Evolutionary conservation across 1,140 invertebrate genomes (phyloP), one percentile per base, ranked within the genome.

Genomic region (Drosophila ogumai): DNA sequence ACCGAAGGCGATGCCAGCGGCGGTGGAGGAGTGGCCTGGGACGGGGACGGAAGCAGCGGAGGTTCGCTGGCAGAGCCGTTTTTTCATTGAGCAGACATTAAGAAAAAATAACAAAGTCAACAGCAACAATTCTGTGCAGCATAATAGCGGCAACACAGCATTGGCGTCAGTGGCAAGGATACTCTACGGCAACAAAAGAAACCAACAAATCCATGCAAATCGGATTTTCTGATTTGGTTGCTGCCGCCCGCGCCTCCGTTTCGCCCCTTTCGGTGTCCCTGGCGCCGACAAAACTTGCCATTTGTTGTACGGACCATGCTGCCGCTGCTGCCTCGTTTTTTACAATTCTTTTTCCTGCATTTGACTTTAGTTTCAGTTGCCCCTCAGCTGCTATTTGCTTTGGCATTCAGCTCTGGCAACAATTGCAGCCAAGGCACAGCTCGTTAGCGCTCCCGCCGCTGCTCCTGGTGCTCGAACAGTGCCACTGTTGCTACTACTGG

Each of bases 181-280:
- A 78, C 81, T 79, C 79, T 66, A 66, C 66, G 79, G 78, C 81
- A 86, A 86, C 86, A 90, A 90, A 86, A 90, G 86, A 85, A 90
- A 79, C 86, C 85, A 90, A 90, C 85, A 90, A 90, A 90, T 90
- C 86, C 87, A 90, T 90, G 86, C 86, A 90, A 90, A 90, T 90
- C 86, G 86, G 86, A 90, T 90, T 90, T 90, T 90, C 61, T 90
- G 81, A 90, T 90, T 90, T 90, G 78, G 81, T 68, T 85, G 80
- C 64, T 69, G 52, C 54, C 49, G 19, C 38, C 15, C 19, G 8
- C 40, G 32, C 19, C 43, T 17, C 57, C 34, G 6, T 0, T 1
- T 19, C 41, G 9, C 64, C 55, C 32, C 22, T 31, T 40, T 58
- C 32, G 55, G 40, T 77, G 57, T 56, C 73, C 74, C 61, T 64